A percentile compares a stretch with the other conserved stretches of the same genome.
phyloP scores from a whole-genome alignment of 2,797 vertebrate species.

The Monodelphis domestica region DNA sequence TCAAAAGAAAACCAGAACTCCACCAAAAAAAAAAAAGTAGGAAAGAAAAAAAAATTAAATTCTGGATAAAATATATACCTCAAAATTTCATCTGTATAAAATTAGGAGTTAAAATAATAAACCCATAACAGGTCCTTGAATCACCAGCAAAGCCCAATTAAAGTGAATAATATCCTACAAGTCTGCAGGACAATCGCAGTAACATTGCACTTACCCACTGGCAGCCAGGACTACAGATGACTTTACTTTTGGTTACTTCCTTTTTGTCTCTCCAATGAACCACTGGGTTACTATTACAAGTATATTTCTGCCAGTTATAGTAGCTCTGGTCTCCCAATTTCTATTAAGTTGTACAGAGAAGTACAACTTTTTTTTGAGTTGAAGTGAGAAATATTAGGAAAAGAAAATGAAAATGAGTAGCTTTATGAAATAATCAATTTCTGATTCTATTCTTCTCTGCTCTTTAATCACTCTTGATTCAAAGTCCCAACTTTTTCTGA shows the following conservation, averaged over 20 bases:
- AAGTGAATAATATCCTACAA: too few species aligned
- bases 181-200: too few species aligned
- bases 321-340: not conserved
- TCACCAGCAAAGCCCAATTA: too few species aligned
- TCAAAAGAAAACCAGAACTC: too few species aligned
- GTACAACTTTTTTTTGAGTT: conserved; percentile 1
- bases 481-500: not conserved
- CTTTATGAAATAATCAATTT: not conserved
- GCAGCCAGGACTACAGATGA: too few species aligned
- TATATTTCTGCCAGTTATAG: not conserved
- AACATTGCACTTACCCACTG: too few species aligned
- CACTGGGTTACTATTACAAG: not conserved
- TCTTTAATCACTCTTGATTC: not conserved
- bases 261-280: not conserved
- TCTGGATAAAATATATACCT: too few species aligned
- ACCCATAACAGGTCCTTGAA: too few species aligned
- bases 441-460: not conserved
- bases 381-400: not conserved
- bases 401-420: not conserved
- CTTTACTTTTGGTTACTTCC: not conserved
- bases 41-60: too few species aligned
- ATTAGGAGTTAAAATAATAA: too few species aligned
- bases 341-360: not conserved
- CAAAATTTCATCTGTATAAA: too few species aligned
- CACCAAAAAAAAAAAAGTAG: too few species aligned